A percentile compares a stretch with the other conserved stretches of the same genome.
phyloP scores from a whole-genome alignment of 2,797 vertebrate genomes.

The Benthosema pterotum region DNA sequence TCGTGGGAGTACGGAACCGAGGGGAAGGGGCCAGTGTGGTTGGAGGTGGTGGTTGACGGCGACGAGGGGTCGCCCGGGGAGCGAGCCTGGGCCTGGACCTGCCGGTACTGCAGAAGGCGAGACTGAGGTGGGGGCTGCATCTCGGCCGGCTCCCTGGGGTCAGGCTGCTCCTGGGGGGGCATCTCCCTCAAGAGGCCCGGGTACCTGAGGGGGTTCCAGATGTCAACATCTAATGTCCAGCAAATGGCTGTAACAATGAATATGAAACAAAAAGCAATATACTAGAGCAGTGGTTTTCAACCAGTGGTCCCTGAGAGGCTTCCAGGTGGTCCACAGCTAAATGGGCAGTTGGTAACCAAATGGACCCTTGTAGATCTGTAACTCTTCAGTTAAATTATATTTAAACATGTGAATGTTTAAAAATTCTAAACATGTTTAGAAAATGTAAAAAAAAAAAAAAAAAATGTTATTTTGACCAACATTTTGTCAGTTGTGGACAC shows the following conservation, averaged over 20 bases:
- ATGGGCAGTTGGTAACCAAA: too few species aligned
- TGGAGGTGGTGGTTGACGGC: constrained; percentile 84
- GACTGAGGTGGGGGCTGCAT: constrained; percentile 97
- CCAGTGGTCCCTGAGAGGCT: too few species aligned
- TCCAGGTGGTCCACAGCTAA: too few species aligned
- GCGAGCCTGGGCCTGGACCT: constrained; percentile 86
- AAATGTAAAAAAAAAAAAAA: too few species aligned
- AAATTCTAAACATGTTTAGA: too few species aligned
- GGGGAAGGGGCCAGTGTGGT: constrained; percentile 83
- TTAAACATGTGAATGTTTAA: too few species aligned
- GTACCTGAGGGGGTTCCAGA: constrained; percentile 78
- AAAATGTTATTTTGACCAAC: too few species aligned
- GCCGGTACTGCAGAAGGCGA: constrained; percentile 97
- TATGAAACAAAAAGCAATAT: too few species aligned
- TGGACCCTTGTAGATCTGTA: too few species aligned
- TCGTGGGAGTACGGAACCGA: constrained; percentile 83
- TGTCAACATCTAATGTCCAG: neutral
- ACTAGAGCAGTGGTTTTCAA: too few species aligned
- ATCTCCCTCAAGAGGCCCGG: constrained; percentile 93
- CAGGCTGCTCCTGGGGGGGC: constrained; percentile 87
- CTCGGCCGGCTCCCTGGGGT: constrained; percentile 87
- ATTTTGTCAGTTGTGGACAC: too few species aligned
- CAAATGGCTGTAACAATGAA: neutral
- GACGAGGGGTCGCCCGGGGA: constrained; percentile 90
- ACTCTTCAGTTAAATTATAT: too few species aligned